Conservation (phyloP, 2,888 invertebrate species). For the Synanthedon formicaeformis region DNA sequence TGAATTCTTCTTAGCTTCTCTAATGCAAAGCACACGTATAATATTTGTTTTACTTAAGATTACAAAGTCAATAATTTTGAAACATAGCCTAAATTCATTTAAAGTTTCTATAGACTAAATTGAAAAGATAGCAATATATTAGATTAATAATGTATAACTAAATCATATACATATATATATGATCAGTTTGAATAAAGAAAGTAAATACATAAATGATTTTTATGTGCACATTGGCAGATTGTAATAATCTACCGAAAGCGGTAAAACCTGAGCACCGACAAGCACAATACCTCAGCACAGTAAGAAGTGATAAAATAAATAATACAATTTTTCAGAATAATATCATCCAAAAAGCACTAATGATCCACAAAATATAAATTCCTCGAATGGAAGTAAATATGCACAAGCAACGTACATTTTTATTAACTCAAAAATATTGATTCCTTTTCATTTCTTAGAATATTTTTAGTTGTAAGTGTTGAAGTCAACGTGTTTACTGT, state of each 20-base stretch:
- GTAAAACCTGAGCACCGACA: slow-evolving; percentile 53
- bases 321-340: slow-evolving; percentile 37
- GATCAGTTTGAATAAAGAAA: slow-evolving; percentile 67
- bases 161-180: slow-evolving; percentile 43
- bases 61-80: slow-evolving; percentile 26
- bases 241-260: slow-evolving; percentile 22
- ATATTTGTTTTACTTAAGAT: slow-evolving; percentile 2
- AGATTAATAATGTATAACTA: slow-evolving; percentile 57
- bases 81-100: slow-evolving; percentile 46
- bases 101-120: slow-evolving; percentile 66
- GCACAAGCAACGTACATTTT: slow-evolving; percentile 61
- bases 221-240: slow-evolving; percentile 56
- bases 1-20: not conserved
- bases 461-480: slow-evolving; percentile 79
- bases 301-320: slow-evolving; percentile 29
- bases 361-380: slow-evolving; percentile 40
- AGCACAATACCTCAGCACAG: slow-evolving; percentile 66
- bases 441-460: slow-evolving; percentile 68
- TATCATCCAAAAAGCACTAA: slow-evolving; percentile 25
- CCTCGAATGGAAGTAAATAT: slow-evolving; percentile 53
- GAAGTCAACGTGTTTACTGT: slow-evolving; percentile 77
- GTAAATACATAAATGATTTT: slow-evolving; percentile 40
- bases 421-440: slow-evolving; percentile 47
- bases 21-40: not conserved
- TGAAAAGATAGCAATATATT: slow-evolving; percentile 70